Evolutionary conservation across 2,797 vertebrate genomes (phyloP).

Genomic region (Helarctos malayanus): DNA sequence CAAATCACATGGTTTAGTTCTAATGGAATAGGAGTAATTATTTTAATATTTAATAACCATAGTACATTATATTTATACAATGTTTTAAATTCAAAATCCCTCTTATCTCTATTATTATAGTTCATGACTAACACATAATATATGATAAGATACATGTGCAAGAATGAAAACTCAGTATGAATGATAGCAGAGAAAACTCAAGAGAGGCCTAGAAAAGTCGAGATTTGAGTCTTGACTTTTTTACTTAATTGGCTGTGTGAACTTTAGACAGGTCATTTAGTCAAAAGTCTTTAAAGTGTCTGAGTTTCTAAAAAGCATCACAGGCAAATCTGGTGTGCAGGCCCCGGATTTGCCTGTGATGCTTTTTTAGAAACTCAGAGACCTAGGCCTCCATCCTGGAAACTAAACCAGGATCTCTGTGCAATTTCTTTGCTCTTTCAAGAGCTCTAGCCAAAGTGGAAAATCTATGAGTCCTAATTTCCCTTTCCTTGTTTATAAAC

Average conservation of each 20-base stretch:
- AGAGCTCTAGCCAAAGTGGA: background rate
- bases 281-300: background rate
- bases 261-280: conserved; percentile 35
- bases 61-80: conserved; percentile 61
- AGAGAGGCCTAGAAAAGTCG: background rate
- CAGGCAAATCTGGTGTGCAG: background rate
- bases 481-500: conserved; percentile 11
- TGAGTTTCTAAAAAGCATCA: background rate
- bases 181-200: conserved; percentile 35
- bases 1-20: conserved; percentile 59
- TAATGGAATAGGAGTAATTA: conserved; percentile 64
- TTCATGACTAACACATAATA: conserved; percentile 60
- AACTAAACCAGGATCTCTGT: background rate
- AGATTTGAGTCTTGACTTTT: background rate
- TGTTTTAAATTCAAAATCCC: conserved; percentile 67
- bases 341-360: background rate
- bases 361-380: background rate
- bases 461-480: background rate
- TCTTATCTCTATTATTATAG: conserved; percentile 69
- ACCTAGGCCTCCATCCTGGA: background rate
- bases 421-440: background rate
- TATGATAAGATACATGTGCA: background rate
- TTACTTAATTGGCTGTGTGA: background rate
- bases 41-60: conserved; percentile 71
- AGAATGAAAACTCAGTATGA: conserved; percentile 44